These are phyloP conservation scores for Pantelozetes paolii DNA, from an alignment of 2,888 invertebrate species.

Conservation along the genomic window DNA sequence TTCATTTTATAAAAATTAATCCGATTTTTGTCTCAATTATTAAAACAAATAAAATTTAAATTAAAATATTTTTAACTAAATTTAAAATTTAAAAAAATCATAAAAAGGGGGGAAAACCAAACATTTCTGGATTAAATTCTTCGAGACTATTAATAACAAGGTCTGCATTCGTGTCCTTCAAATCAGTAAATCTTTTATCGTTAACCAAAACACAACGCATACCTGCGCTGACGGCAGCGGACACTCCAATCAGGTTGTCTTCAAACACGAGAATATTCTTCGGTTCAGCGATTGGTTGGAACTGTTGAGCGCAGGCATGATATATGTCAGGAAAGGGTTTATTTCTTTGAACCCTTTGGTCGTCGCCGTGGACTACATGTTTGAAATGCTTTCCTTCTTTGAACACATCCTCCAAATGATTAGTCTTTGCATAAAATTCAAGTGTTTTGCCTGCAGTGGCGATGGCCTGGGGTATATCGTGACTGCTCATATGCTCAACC, in stretches of 20 bases:
- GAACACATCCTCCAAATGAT: not conserved
- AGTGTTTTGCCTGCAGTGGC: not conserved
- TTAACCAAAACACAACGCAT: conserved; percentile 85
- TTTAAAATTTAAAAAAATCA: not conserved
- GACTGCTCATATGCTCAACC: not conserved
- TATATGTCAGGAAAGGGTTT: not conserved
- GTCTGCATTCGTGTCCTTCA: conserved; percentile 59
- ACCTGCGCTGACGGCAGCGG: conserved; percentile 69
- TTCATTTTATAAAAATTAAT: no score
- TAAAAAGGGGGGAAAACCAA: conserved; percentile 68
- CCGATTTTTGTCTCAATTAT: no score
- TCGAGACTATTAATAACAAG: conserved; percentile 67
- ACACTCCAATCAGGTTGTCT: conserved; percentile 84
- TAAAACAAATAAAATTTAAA: no score
- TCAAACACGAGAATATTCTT: conserved; percentile 67
- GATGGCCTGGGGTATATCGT: not conserved
- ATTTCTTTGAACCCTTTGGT: not conserved
- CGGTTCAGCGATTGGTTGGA: not conserved
- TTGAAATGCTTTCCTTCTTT: not conserved
- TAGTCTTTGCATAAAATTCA: not conserved
- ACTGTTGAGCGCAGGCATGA: not conserved
- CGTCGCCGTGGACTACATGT: not conserved
- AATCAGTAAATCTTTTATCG: conserved; percentile 60
- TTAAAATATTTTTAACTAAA: no score
- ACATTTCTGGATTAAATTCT: conserved; percentile 73